A percentile compares a stretch with the other conserved stretches of the same genome.
Evolutionary conservation across 2,888 invertebrate genomes (phyloP).

Genomic region (Ceriagrion tenellum): DNA sequence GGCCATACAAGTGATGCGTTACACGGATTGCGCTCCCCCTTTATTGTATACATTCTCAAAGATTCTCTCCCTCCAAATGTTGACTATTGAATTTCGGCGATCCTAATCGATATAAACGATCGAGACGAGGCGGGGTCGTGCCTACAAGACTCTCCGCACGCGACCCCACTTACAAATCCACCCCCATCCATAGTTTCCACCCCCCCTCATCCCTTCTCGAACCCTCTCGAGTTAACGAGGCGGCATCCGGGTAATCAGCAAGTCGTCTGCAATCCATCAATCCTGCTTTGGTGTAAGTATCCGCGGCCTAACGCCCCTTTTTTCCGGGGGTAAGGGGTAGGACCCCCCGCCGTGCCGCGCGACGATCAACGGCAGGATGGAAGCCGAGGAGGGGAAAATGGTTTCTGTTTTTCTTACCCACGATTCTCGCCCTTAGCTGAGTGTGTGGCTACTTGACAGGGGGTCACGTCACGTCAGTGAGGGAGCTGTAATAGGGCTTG

Average conservation of each 20-base stretch:
- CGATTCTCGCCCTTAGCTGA: not conserved
- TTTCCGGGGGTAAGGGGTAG: not conserved
- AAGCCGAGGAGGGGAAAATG: not conserved
- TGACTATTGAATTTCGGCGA: not conserved
- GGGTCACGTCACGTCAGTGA: not conserved
- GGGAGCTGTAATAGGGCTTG: not conserved
- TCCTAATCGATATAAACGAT: not conserved
- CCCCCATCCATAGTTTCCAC: not conserved
- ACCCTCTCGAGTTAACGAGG: constrained; percentile 13
- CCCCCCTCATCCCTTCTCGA: not conserved
- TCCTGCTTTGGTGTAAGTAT: not conserved
- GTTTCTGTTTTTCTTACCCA: not conserved
- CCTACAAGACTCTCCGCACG: not conserved
- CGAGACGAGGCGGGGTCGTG: not conserved
- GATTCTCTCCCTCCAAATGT: not conserved
- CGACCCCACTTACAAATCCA: not conserved
- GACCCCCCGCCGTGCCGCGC: too few relatives aligned
- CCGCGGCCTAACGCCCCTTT: not conserved
- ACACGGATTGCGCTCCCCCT: too few relatives aligned
- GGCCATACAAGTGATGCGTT: too few relatives aligned
- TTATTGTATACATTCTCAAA: too few relatives aligned
- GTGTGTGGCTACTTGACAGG: not conserved
- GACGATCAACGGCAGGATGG: too few relatives aligned
- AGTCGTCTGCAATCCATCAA: constrained; percentile 54
- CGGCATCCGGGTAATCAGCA: constrained; percentile 48